Base-by-base conservation (phyloP, 2,113 vertebrate genomes). In the Prunella fulvescens region DNA sequence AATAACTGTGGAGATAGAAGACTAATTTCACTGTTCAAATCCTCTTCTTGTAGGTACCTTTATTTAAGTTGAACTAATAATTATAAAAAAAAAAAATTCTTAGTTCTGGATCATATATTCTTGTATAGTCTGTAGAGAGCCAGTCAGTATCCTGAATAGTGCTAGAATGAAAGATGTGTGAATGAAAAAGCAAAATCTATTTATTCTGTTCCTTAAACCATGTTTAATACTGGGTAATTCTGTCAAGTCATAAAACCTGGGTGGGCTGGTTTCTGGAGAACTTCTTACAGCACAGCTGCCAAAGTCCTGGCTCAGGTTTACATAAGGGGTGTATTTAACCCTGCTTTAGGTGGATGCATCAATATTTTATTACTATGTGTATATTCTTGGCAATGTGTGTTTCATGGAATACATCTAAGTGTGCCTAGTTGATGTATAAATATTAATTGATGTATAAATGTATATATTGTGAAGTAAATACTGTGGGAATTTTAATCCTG, bases 201-300 rank as follows among this genome's bases (percentile, higher is more conserved):
- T 16, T 84, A 29, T 69, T 81, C 35, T 86, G 60, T 78, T 81
- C 40, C 61, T 29, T 95, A 92, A 91, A 35, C 76, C 10, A 33
- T 57, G 58, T 90, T 82, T 93, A 93, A 95, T 89, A 81, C 76
- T 57, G 58, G 53, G 74, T 90, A 73, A 91, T 95, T 96, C 88
- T 88, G 86, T 93, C 58, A 90, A 93, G 92, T 92, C 86, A 74
- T 96, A 95, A 97, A 97, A 96, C 93, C 45, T 97, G 96, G 96
- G 97, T 97, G 96, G 96, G 92, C 96, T 91, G 70, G 67, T 95
- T 96, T 94, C 94, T 97, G 95, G 92, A 93, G 84, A 93, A 50
- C 84, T 91, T 96, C 89, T 93, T 93, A 35, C 19, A 90, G 79
- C 31, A 26, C 51, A 56, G 69, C 93, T 95, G 93, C 90, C 51